Base-by-base conservation (phyloP, 2,113 vertebrate species). In the Oryzias curvinotus region DNA sequence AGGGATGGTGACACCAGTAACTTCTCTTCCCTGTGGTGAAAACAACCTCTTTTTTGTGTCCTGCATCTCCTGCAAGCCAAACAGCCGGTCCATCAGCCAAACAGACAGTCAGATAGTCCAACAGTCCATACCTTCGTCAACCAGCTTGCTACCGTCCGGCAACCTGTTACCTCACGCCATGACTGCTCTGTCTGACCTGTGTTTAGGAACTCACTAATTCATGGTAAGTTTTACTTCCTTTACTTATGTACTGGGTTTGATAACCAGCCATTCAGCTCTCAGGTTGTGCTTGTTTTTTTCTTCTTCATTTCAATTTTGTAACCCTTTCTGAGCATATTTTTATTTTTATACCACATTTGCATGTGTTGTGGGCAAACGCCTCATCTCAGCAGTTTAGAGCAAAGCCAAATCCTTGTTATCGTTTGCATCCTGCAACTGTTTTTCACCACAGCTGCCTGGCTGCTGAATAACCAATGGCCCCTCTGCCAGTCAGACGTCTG, bases 1-100 rank as follows among this genome's bases (percentile, higher is more conserved):
- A 91, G 91, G 85, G 83, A 93, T 92, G 92, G 87, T 91, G 86
- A 91, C 77, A 85, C 58, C 72, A 77, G 68, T 55, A 69, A 79
- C 52, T 44, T 52, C 71, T 85, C 44, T 66, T 73, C 64, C 71
- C 36, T 44, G 69, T 80, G 69, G 58, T 85, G 71, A 84, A 79
- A 78, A 73, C 10, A 73, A 73, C 60, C 49, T 64, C 51, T 44
- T 69, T 30, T 42, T 67, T 68, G 72, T 45, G 47, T 60, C 74
- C 76, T 25, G 12, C 57, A 23, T 68, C 61, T 62, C 62, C 62
- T 57, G 64, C 41, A 49, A 73, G 76, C 63, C 59, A 65, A 68
- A 45, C 57, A 72, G 49, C 18, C 76, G 57, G 71, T 65, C 47
- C 30, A 1, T 45, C 30, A 64, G 69, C 63, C 77, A 65, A 60